Evolutionary conservation across 2,888 invertebrate genomes (phyloP).

Genomic region (Emmelina monodactyla): DNA sequence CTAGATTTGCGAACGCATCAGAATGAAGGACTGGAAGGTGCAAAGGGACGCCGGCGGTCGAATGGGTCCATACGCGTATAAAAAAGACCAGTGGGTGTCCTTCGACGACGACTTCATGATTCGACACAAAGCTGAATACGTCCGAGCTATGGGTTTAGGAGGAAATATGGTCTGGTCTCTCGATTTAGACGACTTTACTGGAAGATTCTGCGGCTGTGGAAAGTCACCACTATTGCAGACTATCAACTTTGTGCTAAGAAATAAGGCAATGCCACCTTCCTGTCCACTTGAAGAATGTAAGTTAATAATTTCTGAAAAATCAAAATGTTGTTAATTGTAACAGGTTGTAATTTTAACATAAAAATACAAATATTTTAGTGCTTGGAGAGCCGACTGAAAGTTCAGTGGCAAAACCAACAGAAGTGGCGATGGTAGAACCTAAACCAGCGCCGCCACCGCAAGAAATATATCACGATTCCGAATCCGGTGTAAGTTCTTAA

Average conservation of each 20-base stretch:
- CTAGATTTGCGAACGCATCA: conserved; percentile 85
- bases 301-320: no score
- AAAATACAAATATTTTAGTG: not conserved
- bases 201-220: conserved; percentile 79
- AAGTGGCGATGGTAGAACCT: not conserved
- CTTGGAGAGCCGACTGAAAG: not conserved
- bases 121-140: conserved; percentile 82
- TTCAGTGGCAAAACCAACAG: not conserved
- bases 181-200: conserved; percentile 86
- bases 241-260: conserved; percentile 80
- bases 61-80: conserved; percentile 88
- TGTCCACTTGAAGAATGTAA: conserved; percentile 47
- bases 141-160: conserved; percentile 79
- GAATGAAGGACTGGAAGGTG: conserved; percentile 78
- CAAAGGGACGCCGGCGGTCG: conserved; percentile 79
- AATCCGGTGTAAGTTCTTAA: no score
- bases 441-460: not conserved
- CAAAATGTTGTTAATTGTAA: not conserved
- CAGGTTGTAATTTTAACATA: not conserved
- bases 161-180: conserved; percentile 92
- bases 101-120: conserved; percentile 90
- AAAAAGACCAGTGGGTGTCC: conserved; percentile 90
- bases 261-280: conserved; percentile 69
- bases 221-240: conserved; percentile 80
- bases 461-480: no score